Percentiles rank a stretch among this genome's conserved stretches.
Conservation (phyloP, 2,797 vertebrate genomes). For the Helostoma temminkii region DNA sequence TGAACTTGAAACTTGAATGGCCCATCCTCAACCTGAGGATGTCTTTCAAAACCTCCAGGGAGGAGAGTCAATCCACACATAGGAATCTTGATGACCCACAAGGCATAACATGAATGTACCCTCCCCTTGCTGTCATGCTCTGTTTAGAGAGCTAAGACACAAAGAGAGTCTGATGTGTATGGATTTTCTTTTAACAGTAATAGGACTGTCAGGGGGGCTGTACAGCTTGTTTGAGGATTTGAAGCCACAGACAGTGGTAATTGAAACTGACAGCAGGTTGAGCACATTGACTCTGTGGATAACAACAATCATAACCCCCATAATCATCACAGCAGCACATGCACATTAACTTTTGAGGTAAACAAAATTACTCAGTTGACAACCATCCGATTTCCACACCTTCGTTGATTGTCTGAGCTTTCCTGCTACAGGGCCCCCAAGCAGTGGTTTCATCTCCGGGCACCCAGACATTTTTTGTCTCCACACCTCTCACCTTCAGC, state of each 20-base stretch:
- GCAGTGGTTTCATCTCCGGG: constrained; percentile 4
- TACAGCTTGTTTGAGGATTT: constrained; percentile 70
- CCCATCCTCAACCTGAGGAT: constrained; percentile 44
- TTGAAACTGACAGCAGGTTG: constrained; percentile 84
- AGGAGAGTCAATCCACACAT: constrained; percentile 43
- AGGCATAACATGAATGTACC: constrained; percentile 56
- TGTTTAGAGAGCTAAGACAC: constrained; percentile 72
- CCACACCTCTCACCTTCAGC: constrained; percentile 14
- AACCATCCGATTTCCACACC: constrained; percentile 54
- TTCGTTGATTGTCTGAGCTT: constrained; percentile 64
- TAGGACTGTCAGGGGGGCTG: constrained; percentile 69
- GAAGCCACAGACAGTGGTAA: constrained; percentile 80
- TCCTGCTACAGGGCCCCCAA: constrained; percentile 10
- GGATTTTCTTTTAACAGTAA: constrained; percentile 83
- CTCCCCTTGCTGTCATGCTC: constrained; percentile 45
- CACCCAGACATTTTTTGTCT: constrained; percentile 26
- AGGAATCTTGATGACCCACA: constrained; percentile 63
- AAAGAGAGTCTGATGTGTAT: constrained; percentile 76
- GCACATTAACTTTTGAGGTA: constrained; percentile 72
- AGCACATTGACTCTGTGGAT: constrained; percentile 81
- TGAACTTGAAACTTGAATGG: constrained; percentile 64
- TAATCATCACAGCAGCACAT: constrained; percentile 82
- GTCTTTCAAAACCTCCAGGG: constrained; percentile 54
- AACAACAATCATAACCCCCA: constrained; percentile 82
- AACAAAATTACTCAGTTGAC: constrained; percentile 83